Conservation (phyloP, 2,888 invertebrate genomes). For the Timema cristinae region DNA sequence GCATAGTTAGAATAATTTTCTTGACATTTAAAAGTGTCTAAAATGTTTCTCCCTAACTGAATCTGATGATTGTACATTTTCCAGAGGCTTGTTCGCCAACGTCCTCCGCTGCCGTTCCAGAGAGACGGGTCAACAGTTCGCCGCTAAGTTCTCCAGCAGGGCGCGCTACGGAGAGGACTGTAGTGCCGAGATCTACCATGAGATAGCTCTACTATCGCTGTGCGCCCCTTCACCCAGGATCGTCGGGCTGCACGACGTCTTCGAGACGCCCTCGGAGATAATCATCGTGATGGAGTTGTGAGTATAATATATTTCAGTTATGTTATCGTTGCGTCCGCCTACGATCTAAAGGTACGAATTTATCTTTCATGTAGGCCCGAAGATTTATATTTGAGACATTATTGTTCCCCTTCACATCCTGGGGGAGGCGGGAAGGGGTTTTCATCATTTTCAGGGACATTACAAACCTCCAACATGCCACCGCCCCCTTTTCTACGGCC, state of each 20-base stretch:
- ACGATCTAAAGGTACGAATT: not conserved
- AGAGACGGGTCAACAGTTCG: constrained; percentile 47
- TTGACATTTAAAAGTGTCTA: too few species aligned
- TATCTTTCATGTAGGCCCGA: not conserved
- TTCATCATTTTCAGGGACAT: too few species aligned
- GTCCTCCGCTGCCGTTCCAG: constrained; percentile 50
- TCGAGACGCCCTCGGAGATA: constrained; percentile 50
- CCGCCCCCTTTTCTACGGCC: too few species aligned
- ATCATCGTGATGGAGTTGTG: constrained; percentile 56
- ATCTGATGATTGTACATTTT: too few species aligned
- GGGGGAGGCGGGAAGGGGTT: too few species aligned
- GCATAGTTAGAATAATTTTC: too few species aligned
- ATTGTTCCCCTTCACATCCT: too few species aligned
- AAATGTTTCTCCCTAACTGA: too few species aligned
- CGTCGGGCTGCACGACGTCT: constrained; percentile 53
- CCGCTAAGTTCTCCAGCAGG: constrained; percentile 54
- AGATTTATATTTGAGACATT: not conserved
- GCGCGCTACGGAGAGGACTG: constrained; percentile 52
- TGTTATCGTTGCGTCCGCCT: not conserved
- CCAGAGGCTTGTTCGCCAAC: constrained; percentile 55
- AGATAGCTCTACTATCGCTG: constrained; percentile 52
- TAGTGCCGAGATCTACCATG: constrained; percentile 52
- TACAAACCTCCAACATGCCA: too few species aligned
- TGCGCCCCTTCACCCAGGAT: constrained; percentile 48
- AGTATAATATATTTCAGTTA: constrained; percentile 38